Percentiles rank a stretch among this genome's conserved stretches.
phyloP scores from a whole-genome alignment of 2,113 vertebrate species.

The Anas platyrhynchos region DNA sequence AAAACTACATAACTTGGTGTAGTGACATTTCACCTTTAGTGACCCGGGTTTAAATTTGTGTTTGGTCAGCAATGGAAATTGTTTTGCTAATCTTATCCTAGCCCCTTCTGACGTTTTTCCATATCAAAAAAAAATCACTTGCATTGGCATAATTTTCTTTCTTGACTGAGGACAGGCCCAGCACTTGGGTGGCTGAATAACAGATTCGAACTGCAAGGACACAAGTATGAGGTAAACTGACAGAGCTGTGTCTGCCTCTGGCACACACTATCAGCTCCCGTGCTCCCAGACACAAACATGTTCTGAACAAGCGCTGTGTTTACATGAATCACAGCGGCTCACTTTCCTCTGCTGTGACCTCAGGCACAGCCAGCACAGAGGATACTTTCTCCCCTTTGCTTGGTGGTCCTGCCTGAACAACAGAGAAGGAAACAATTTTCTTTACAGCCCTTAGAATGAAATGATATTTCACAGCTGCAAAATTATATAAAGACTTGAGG shows the following conservation, averaged over 20 bases:
- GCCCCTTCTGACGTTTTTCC: constrained; percentile 34
- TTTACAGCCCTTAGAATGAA: neutral
- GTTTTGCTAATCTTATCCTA: constrained; percentile 64
- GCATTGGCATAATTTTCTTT: constrained; percentile 1
- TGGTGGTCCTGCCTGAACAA: neutral
- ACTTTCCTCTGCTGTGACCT: neutral
- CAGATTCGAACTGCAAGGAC: neutral
- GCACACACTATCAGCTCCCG: rapidly evolving
- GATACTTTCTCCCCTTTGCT: neutral
- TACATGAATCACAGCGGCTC: rapidly evolving
- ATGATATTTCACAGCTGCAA: constrained; percentile 8
- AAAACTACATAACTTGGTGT: constrained; percentile 19
- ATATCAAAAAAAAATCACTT: constrained; percentile 7
- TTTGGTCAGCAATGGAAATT: constrained; percentile 58
- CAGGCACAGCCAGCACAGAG: neutral
- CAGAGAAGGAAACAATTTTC: neutral
- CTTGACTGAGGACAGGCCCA: neutral
- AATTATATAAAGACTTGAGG: neutral
- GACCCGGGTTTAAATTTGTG: constrained; percentile 34
- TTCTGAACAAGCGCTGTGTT: neutral
- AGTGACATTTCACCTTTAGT: constrained; percentile 48
- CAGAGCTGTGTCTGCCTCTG: neutral
- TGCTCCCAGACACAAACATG: neutral
- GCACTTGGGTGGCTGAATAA: neutral
- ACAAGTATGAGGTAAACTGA: neutral